Percentiles rank a stretch among this genome's conserved stretches.
These are phyloP conservation scores for Tetragonisca angustula DNA, from an alignment of 2,888 invertebrate genomes.

Conservation along the genomic window DNA sequence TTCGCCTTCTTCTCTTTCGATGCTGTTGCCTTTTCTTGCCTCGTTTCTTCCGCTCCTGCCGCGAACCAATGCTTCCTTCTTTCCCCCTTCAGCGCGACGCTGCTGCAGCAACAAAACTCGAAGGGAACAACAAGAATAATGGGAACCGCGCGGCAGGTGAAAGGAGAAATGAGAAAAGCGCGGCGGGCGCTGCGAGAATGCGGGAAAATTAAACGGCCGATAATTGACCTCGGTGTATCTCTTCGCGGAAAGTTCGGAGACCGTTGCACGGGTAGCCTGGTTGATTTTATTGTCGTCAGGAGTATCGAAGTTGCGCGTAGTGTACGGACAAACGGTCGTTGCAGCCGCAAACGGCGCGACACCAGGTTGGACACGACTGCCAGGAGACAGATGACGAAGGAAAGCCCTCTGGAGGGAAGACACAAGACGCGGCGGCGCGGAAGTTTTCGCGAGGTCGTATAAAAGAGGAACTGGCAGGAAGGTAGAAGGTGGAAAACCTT, in stretches of 20 bases:
- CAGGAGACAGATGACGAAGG: constrained; percentile 56
- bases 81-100: background rate
- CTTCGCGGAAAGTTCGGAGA: background rate
- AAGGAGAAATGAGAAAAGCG: background rate
- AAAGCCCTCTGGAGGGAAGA: constrained; percentile 60
- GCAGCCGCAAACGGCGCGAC: constrained; percentile 33
- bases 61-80: no score
- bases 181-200: background rate
- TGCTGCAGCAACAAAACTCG: constrained; percentile 8
- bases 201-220: constrained; percentile 19
- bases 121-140: background rate
- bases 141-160: no score
- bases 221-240: constrained; percentile 20
- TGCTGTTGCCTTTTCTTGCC: constrained; percentile 16
- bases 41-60: background rate
- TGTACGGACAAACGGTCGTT: constrained; percentile 11
- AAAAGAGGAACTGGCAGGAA: constrained; percentile 50
- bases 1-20: background rate
- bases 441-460: constrained; percentile 70
- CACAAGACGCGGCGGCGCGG: constrained; percentile 51
- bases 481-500: constrained; percentile 30
- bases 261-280: background rate
- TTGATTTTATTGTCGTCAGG: constrained; percentile 45
- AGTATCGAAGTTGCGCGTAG: constrained; percentile 47
- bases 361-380: constrained; percentile 45